Conservation (phyloP, 2,113 vertebrate species). For the Semnopithecus entellus region DNA sequence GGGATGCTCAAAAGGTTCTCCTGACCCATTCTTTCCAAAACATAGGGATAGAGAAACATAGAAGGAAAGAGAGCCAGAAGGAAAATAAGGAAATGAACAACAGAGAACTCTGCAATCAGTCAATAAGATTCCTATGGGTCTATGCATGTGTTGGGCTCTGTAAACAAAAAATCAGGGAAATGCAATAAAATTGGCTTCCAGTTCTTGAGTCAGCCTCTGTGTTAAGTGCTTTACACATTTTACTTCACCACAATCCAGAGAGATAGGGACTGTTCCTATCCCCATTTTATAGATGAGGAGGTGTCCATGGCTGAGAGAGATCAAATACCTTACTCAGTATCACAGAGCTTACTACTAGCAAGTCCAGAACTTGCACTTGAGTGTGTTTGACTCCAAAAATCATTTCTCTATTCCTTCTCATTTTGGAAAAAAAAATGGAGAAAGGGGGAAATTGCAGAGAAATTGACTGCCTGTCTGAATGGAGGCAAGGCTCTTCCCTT, state of each 20-base stretch:
- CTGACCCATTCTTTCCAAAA: background rate
- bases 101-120: background rate
- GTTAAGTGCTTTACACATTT: background rate
- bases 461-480: background rate
- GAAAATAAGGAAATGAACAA: slow-evolving; percentile 2
- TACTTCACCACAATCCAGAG: background rate
- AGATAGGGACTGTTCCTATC: background rate
- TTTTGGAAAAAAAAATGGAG: background rate
- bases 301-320: background rate
- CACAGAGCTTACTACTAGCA: background rate
- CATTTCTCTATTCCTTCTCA: background rate
- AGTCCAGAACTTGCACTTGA: slow-evolving; percentile 28
- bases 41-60: background rate
- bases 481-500: background rate
- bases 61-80: background rate
- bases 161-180: background rate
- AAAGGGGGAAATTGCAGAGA: background rate
- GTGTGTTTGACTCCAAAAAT: background rate
- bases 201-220: background rate
- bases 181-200: background rate
- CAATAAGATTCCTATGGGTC: background rate
- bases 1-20: background rate
- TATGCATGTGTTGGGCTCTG: background rate
- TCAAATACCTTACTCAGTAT: background rate
- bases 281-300: background rate